Evolutionary conservation across 2,113 vertebrate species (phyloP), one percentile per base, ranked within the genome.

Genomic region (Campylomormyrus numenius): DNA sequence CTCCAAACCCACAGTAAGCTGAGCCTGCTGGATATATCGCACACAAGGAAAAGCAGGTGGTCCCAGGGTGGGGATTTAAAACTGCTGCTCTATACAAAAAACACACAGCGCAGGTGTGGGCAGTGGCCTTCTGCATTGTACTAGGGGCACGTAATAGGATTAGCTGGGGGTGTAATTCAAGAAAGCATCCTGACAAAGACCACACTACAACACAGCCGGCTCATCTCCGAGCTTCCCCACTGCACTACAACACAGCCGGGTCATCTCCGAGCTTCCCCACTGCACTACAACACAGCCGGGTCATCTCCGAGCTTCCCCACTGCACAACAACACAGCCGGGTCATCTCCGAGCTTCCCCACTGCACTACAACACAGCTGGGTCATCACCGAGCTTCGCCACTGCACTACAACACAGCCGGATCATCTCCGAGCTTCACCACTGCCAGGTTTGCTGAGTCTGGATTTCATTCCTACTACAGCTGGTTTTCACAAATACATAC

Each of bases 131-230:
- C 21, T 1, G 21, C 83, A 39, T 24, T 39, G 19, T 88, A 62
- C n/a, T 19, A 35, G 46, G 13, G 53, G 19, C 31, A 88, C n/a
- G 8, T 89, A 53, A 89, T 77, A 89, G 70, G 88, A 89, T 89
- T 84, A 89, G 31, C 19, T 84, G 52, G 35, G 7, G 9, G 42
- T 11, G 89, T 85, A 89, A 85, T 85, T 85, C 52, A 85, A 89
- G 50, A 89, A 31, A 50, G 5, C 21, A 27, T 58, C 5, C 21
- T 21, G 13, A 45, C 15, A 89, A 77, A 5, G 24, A 21, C 5
- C 48, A 50, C 6, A 53, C 48, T 45, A 5, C 27, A 74, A 83
- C 46, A 52, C 35, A 27, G 77, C 52, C 5, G 9, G 83, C 31
- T 31, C 48, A 49, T 11, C 48, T 49, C 48, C 9, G 2, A 49